phyloP scores from a whole-genome alignment of 2,113 vertebrate genomes.

The Felis catus region DNA sequence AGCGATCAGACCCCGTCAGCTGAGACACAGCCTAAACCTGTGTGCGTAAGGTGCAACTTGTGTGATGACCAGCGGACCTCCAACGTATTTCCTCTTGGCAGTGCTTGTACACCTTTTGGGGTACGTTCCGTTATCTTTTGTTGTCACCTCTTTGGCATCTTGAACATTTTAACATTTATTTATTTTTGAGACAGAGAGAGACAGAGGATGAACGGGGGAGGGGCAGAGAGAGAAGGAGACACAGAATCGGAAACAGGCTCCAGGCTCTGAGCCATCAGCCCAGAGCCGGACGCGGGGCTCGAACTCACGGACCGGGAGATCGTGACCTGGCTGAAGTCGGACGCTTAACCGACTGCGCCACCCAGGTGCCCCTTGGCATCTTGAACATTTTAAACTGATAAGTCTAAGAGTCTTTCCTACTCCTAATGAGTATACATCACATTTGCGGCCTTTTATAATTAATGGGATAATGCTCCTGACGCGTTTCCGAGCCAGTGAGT shows the following conservation, averaged over 20 bases:
- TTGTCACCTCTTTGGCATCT: neutral
- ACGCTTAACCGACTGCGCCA: too few species aligned
- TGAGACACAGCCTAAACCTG: neutral
- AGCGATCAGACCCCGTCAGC: neutral
- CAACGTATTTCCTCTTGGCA: too few species aligned
- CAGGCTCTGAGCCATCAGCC: too few species aligned
- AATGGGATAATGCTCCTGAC: neutral
- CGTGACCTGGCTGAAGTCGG: too few species aligned
- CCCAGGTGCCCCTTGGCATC: neutral
- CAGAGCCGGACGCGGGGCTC: too few species aligned
- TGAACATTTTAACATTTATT: neutral
- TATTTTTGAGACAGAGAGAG: too few species aligned
- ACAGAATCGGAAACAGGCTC: too few species aligned
- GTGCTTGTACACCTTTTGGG: neutral
- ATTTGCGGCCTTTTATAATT: conserved; percentile 3
- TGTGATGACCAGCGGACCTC: neutral
- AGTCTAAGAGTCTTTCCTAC: neutral
- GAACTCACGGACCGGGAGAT: too few species aligned
- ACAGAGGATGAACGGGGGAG: too few species aligned
- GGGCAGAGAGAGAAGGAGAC: too few species aligned
- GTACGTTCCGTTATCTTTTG: neutral
- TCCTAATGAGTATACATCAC: neutral
- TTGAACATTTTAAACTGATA: neutral
- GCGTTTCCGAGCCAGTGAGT: neutral
- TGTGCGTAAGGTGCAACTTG: neutral